Conservation (phyloP, 1,140 invertebrate species). For the Lasioglossum baleicum region DNA sequence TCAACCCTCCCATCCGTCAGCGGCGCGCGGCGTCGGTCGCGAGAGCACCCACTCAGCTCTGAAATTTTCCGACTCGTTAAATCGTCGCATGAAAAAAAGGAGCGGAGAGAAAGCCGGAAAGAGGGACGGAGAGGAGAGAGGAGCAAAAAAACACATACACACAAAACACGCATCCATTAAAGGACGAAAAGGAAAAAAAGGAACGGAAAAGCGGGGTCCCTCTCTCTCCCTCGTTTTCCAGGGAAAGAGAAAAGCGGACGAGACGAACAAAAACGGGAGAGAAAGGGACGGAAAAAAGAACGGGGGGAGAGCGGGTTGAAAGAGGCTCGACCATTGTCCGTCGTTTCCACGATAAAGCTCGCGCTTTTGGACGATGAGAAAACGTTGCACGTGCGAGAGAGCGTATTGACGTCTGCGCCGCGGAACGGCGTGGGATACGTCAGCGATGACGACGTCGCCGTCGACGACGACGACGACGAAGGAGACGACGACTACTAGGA, state of each 20-base stretch:
- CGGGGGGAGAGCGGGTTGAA: background rate
- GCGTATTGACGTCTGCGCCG: constrained; percentile 67
- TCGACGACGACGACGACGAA: no score
- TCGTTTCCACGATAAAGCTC: constrained; percentile 44
- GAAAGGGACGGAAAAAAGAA: background rate
- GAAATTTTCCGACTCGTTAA: constrained; percentile 37
- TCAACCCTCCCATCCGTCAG: no score
- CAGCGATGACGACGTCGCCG: constrained; percentile 23
- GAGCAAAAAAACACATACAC: background rate
- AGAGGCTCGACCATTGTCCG: constrained; percentile 44
- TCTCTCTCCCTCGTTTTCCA: no score
- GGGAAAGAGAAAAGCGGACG: background rate
- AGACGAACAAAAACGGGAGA: background rate
- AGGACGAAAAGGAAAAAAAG: background rate
- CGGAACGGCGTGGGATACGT: constrained; percentile 32
- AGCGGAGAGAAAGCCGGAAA: background rate
- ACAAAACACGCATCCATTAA: background rate
- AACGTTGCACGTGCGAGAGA: constrained; percentile 66
- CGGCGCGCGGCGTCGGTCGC: no score
- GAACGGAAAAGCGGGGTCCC: background rate
- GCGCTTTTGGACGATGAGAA: constrained; percentile 64
- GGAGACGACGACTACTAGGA: no score
- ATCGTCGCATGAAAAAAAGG: constrained; percentile 24
- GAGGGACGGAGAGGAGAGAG: background rate
- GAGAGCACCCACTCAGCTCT: constrained; percentile 14